A percentile compares a stretch with the other conserved stretches of the same genome.
These are phyloP conservation scores for Gryon sp. DNA, from an alignment of 1,140 invertebrate genomes.

Conservation along the genomic window DNA sequence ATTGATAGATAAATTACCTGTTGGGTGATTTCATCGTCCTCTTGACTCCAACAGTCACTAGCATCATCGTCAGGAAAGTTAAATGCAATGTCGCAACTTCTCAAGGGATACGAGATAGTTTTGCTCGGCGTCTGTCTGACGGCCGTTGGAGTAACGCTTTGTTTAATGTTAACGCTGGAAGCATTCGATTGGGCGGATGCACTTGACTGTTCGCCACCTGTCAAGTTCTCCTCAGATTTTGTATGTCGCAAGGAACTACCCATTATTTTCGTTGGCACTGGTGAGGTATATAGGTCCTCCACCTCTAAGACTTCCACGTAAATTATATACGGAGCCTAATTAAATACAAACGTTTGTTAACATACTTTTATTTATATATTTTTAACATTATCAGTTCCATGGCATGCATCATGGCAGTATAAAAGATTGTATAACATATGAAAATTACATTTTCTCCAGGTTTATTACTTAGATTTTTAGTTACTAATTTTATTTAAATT, in stretches of 20 bases:
- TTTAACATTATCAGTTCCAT: too few species aligned
- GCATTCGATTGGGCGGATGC: constrained; percentile 67
- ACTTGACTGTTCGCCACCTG: constrained; percentile 77
- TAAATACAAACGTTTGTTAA: constrained; percentile 56
- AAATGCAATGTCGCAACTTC: constrained; percentile 73
- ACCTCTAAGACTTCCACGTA: constrained; percentile 98
- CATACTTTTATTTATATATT: too few species aligned
- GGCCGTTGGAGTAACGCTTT: constrained; percentile 62
- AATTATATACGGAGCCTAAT: constrained; percentile 97
- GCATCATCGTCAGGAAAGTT: constrained; percentile 81
- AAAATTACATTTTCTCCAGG: too few species aligned
- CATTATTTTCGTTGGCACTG: constrained; percentile 89
- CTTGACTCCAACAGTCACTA: constrained; percentile 93
- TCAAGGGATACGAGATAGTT: constrained; percentile 66
- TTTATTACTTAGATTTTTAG: too few species aligned
- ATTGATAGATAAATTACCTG: constrained; percentile 81
- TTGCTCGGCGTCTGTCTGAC: constrained; percentile 73
- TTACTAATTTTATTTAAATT: too few species aligned
- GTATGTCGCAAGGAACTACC: constrained; percentile 91
- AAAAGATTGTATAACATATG: too few species aligned
- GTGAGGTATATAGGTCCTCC: constrained; percentile 89
- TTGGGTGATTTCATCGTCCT: constrained; percentile 94
- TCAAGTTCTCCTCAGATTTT: constrained; percentile 95
- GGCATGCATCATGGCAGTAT: too few species aligned
- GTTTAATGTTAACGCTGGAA: constrained; percentile 66